Evolutionary conservation across 2,797 vertebrate species (phyloP), one percentile per base, ranked within the genome.

Genomic region (Fratercula arctica): DNA sequence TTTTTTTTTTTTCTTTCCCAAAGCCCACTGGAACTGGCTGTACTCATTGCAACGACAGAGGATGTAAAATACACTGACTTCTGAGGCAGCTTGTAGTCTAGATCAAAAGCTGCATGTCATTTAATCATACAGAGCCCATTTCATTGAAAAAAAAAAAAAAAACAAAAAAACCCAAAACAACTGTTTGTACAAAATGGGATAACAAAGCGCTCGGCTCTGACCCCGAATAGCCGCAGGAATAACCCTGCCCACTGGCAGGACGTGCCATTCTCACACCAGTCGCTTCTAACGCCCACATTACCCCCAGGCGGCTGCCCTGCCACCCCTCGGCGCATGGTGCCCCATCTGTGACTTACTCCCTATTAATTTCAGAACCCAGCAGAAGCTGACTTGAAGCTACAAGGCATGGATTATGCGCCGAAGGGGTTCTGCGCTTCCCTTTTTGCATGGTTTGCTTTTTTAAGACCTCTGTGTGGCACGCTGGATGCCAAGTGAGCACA

Each of bases 21-120:
- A 87, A 95, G 60, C 87, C 91, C 74, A 24, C 77, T 90, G 91
- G 80, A 94, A 92, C 90, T 70, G 83, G 90, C 63, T 90, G 86
- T 16, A 4, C 93, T 93, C 45, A 18, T 48, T 9, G 24, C 76
- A 50, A 23, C 41, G 93, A 79, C 91, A 87, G 82, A 73, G 59
- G 61, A 72, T 88, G 79, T 72, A 48, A 94, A 94, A 73, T 16
- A 70, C 76, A 19, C 35, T 10, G 72, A 84, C 91, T 88, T 95
- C 87, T 64, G 69, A 84, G 87, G 88, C 77, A 88, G 85, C 88
- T 69, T 77, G 74, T 54, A 85, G 75, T 83, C 78, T 70, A 56
- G 82, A 92, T 91, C 87, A 93, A 95, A 93, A 96, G 82, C 92
- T 48, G 73, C 2, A 0, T 37, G 66, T 61, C 79, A 81, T 90